Conservation (phyloP, 2,888 invertebrate species). For the Tiphia femorata region DNA sequence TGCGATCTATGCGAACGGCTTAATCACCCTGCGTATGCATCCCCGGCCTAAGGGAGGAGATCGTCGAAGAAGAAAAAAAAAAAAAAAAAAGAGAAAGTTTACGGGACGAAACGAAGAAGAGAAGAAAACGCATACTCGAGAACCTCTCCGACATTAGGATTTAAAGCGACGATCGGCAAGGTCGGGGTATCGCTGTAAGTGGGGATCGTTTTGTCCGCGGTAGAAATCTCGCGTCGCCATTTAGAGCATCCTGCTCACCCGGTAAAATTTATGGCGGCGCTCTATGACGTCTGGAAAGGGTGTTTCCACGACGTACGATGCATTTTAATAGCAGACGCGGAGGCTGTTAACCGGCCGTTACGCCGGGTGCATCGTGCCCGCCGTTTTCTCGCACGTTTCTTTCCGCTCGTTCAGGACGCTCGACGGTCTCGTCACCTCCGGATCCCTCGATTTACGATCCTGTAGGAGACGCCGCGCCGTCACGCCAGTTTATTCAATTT, state of each 20-base stretch:
- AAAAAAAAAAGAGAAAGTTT: too few species aligned
- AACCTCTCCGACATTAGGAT: conserved; percentile 40
- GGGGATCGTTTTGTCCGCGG: conserved; percentile 45
- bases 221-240: conserved; percentile 54
- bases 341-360: conserved; percentile 23
- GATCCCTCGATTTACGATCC: too few species aligned
- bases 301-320: conserved; percentile 35
- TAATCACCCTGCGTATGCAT: too few species aligned
- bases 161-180: conserved; percentile 49
- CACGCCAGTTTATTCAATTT: too few species aligned
- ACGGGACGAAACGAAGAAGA: too few species aligned
- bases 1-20: too few species aligned
- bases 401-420: too few species aligned
- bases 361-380: conserved; percentile 17
- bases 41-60: too few species aligned
- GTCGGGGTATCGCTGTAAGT: conserved; percentile 29
- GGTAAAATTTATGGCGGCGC: conserved; percentile 44
- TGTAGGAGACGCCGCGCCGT: too few species aligned
- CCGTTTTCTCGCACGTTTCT: conserved; percentile 18
- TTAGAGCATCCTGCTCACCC: conserved; percentile 42
- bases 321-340: conserved; percentile 36
- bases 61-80: too few species aligned
- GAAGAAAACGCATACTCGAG: too few species aligned
- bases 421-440: conserved; percentile 16
- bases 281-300: conserved; percentile 38